These are phyloP conservation scores for Zootermopsis nevadensis DNA, from an alignment of 2,888 invertebrate species.

Conservation along the genomic window DNA sequence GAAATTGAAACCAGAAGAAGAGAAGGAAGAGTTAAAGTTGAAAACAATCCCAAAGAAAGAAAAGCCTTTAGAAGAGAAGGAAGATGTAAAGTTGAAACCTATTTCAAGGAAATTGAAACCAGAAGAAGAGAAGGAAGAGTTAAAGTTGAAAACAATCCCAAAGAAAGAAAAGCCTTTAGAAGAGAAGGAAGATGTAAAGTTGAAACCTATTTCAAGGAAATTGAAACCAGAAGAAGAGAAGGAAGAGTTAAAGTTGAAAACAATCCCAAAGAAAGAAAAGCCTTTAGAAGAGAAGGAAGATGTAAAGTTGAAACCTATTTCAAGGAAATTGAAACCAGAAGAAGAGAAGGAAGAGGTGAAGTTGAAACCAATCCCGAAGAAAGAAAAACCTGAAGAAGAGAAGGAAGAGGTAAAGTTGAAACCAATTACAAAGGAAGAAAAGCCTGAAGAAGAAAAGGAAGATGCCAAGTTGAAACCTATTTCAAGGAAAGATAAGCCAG, in stretches of 20 bases:
- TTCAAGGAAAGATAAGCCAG: constrained; percentile 44
- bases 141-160: constrained; percentile 50
- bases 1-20: constrained; percentile 59
- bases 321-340: constrained; percentile 32
- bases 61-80: constrained; percentile 53
- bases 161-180: constrained; percentile 54
- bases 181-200: constrained; percentile 56
- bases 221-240: constrained; percentile 54
- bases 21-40: constrained; percentile 55
- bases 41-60: constrained; percentile 53
- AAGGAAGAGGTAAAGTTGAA: constrained; percentile 60
- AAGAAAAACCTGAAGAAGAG: constrained; percentile 57
- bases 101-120: constrained; percentile 51
- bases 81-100: constrained; percentile 55
- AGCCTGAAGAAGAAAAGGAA: constrained; percentile 58
- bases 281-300: constrained; percentile 54
- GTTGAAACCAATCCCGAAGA: constrained; percentile 50
- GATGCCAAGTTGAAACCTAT: constrained; percentile 48
- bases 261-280: constrained; percentile 52
- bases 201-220: constrained; percentile 53
- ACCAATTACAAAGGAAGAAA: constrained; percentile 58
- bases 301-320: constrained; percentile 50
- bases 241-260: constrained; percentile 52
- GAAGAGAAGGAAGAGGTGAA: constrained; percentile 53
- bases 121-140: constrained; percentile 68